Evolutionary conservation across 2,113 vertebrate genomes (phyloP).

Genomic region (Lophotis ruficrista): DNA sequence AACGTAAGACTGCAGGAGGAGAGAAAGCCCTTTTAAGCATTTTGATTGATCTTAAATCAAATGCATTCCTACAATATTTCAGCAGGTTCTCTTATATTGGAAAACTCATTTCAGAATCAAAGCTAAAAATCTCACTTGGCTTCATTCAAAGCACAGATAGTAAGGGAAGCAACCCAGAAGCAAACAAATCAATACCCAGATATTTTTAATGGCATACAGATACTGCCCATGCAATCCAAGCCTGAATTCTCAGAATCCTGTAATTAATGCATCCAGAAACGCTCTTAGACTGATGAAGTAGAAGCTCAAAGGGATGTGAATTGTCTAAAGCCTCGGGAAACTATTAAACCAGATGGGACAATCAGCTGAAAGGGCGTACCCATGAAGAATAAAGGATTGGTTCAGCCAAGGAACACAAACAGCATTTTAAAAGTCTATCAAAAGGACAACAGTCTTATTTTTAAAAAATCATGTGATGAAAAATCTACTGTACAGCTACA

Average conservation of each 20-base stretch:
- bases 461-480: not conserved
- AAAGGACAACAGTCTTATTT: not conserved
- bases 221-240: not conserved
- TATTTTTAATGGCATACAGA: not conserved
- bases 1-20: not conserved
- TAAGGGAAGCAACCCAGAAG: not conserved
- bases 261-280: not conserved
- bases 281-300: not conserved
- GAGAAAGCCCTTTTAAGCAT: not conserved
- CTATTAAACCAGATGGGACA: not conserved
- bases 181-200: not conserved
- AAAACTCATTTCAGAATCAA: not conserved
- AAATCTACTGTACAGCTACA: not conserved
- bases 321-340: not conserved
- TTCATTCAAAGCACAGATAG: not conserved
- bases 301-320: not conserved
- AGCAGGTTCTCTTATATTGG: not conserved
- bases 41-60: not conserved
- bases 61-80: not conserved
- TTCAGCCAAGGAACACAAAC: conserved; percentile 12
- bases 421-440: not conserved
- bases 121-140: not conserved
- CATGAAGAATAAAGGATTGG: not conserved
- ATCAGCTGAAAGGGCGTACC: not conserved
- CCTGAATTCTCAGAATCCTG: not conserved